Percentiles rank a stretch among this genome's conserved stretches.
phyloP scores from a whole-genome alignment of 1,140 invertebrate genomes.

The Nasonia giraulti region DNA sequence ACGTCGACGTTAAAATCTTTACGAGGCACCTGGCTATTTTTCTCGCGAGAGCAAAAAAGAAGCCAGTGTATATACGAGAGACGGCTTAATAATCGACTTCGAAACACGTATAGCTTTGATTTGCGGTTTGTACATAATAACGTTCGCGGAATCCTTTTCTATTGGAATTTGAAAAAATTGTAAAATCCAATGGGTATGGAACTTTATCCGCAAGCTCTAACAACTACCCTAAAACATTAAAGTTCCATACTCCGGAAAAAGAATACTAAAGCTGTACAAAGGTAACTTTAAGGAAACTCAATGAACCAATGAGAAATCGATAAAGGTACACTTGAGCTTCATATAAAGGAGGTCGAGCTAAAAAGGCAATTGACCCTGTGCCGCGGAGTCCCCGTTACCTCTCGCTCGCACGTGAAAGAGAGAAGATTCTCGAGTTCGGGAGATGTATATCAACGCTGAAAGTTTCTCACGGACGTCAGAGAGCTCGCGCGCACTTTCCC shows the following conservation, averaged over 20 bases:
- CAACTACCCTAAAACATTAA: too few species aligned
- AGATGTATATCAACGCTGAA: slow-evolving; percentile 54
- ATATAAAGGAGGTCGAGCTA: slow-evolving; percentile 35
- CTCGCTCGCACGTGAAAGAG: slow-evolving; percentile 30
- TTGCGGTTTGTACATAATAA: neutral
- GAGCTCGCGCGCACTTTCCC: slow-evolving; percentile 57
- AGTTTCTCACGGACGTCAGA: slow-evolving; percentile 57
- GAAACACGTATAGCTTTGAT: neutral
- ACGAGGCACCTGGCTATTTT: neutral
- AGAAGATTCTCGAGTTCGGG: slow-evolving; percentile 3
- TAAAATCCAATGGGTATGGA: neutral
- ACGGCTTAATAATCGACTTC: neutral
- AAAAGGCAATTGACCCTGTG: slow-evolving; percentile 58
- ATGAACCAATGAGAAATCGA: neutral
- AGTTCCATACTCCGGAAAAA: too few species aligned
- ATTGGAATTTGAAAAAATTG: neutral
- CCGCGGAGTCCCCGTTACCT: slow-evolving; percentile 60
- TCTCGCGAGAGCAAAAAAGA: neutral
- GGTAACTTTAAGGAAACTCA: neutral
- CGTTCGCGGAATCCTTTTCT: neutral
- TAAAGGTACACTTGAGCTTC: neutral
- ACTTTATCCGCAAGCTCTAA: neutral
- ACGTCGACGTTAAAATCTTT: neutral
- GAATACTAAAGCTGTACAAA: neutral
- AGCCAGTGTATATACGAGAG: too few species aligned